Base-by-base conservation (phyloP, 1,140 invertebrate species). In the Drosophila mauritiana region DNA sequence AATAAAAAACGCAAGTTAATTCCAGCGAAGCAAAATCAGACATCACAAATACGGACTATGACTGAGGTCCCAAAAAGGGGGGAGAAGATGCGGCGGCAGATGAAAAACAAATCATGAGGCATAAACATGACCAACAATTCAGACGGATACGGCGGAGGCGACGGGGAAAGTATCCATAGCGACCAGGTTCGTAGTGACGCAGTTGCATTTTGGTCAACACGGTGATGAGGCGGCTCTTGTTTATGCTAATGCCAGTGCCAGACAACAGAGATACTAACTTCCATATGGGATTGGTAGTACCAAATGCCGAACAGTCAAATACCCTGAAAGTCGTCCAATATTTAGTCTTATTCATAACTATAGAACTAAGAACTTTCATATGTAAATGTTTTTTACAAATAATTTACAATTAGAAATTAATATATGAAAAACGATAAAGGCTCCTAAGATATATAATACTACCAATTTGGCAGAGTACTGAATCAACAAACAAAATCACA, bases 131-230 rank as follows among this genome's bases (percentile, higher is more conserved):
- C 42, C 56, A 65, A 59, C 76, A 67, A 46, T 58, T 55, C 61
- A 65, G 48, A 31, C 56, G 53, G 46, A 55, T 15, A 10, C 12
- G 37, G 45, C 42, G 64, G 48, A 63, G 45, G 64, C 52, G 34
- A 25, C 57, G 65, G 53, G 58, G 45, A 57, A 73, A 79, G 68
- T 59, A 59, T 20, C 37, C 58, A 13, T 17, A 20, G 22, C 52
- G 36, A 45, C 52, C 73, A 64, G 57, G 51, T 58, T 54, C 56
- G 42, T 40, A 82, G 65, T 86, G 83, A 86, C 82, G 82, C 70
- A 81, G 82, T 82, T 86, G 83, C 78, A 82, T 75, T 75, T 86
- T 82, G 82, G 82, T 70, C 74, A 81, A 78, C 51, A 53, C 20
- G 53, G 62, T 73, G 82, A 81, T 86, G 64, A 85, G 58, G 59